These are phyloP conservation scores for Bubo scandiacus DNA, from an alignment of 2,113 vertebrate species.

Conservation along the genomic window DNA sequence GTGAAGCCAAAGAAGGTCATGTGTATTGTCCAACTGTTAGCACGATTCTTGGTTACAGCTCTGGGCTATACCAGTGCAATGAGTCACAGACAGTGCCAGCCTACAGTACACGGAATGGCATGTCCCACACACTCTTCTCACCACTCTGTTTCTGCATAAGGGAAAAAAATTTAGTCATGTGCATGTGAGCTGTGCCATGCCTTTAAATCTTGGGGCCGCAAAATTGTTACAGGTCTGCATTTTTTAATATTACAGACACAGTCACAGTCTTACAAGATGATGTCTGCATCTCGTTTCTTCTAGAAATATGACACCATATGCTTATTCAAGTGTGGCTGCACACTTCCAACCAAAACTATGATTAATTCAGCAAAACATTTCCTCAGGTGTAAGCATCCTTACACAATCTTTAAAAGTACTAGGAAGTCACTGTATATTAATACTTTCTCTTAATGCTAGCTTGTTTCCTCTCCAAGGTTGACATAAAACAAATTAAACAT, in stretches of 20 bases:
- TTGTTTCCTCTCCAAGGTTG: not conserved
- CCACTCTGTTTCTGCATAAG: not conserved
- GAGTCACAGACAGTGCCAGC: not conserved
- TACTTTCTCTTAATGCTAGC: not conserved
- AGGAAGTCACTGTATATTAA: not conserved
- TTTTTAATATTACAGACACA: not conserved
- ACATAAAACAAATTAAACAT: not conserved
- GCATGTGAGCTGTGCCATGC: rapidly evolving
- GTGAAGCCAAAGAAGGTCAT: not conserved
- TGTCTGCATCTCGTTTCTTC: not conserved
- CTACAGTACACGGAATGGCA: not conserved
- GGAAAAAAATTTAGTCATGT: not conserved
- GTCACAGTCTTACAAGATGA: not conserved
- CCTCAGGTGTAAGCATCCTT: not conserved
- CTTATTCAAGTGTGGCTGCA: not conserved
- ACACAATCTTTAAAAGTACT: not conserved
- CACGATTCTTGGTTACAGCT: not conserved
- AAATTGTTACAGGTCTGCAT: not conserved
- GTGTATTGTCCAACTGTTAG: too few species aligned
- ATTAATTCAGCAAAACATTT: not conserved
- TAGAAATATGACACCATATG: not conserved
- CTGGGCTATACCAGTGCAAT: not conserved
- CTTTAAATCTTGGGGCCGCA: not conserved
- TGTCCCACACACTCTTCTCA: not conserved
- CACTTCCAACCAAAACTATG: not conserved